Percentiles rank a stretch among this genome's conserved stretches.
phyloP scores from a whole-genome alignment of 2,113 vertebrate genomes.

The Megaceryle maxima region DNA sequence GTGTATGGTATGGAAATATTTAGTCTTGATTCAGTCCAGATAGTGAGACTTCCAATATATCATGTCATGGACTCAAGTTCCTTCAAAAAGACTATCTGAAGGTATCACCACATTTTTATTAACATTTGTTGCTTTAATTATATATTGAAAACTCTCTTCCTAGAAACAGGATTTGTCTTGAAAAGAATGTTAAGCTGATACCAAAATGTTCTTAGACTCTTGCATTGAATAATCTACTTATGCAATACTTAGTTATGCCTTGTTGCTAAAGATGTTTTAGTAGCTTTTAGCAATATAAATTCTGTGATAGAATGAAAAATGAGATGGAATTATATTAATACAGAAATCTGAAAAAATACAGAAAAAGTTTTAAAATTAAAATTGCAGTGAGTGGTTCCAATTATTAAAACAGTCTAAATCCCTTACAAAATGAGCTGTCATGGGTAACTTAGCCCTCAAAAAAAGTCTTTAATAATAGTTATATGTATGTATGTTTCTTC shows the following conservation, averaged over 20 bases:
- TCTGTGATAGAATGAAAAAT: neutral
- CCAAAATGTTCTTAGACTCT: neutral
- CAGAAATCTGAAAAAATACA: neutral
- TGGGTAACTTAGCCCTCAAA: neutral
- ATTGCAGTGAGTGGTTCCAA: neutral
- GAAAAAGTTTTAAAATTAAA: neutral
- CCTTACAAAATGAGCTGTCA: neutral
- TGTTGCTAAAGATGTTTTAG: neutral
- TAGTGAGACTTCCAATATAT: neutral
- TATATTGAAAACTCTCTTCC: neutral
- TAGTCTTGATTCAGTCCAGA: neutral
- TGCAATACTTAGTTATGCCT: neutral
- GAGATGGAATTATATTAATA: neutral
- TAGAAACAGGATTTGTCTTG: neutral
- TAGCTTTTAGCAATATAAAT: neutral
- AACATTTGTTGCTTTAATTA: neutral
- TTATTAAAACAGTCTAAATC: neutral
- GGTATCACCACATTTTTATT: neutral
- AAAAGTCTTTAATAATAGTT: neutral
- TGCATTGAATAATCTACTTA: neutral
- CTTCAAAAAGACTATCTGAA: neutral
- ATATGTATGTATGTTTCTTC: neutral
- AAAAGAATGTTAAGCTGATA: neutral
- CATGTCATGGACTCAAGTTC: neutral
- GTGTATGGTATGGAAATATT: neutral